Conservation (phyloP, 2,888 invertebrate species). For the Papilio protenor region DNA sequence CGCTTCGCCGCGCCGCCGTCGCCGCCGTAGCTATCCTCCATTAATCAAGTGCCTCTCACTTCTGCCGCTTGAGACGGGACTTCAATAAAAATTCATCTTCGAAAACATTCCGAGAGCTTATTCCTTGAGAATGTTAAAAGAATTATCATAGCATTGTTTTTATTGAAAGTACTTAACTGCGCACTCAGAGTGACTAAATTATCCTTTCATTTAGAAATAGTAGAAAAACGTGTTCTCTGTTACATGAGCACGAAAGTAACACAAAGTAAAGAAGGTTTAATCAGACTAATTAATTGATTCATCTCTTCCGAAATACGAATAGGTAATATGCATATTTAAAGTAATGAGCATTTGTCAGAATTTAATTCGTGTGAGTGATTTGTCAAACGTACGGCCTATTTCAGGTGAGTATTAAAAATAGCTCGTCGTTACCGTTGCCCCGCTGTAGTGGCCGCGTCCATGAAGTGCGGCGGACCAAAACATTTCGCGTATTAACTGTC, state of each 20-base stretch:
- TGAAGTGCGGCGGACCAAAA: constrained; percentile 16
- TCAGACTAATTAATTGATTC: neutral
- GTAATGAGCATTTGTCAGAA: neutral
- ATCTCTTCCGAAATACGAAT: neutral
- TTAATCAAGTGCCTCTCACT: constrained; percentile 53
- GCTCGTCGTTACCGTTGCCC: neutral
- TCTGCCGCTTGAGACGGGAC: constrained; percentile 30
- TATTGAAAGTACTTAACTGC: neutral
- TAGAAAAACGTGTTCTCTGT: too few species aligned
- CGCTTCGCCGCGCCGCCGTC: constrained; percentile 67
- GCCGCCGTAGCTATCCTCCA: constrained; percentile 64
- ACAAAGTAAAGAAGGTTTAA: neutral
- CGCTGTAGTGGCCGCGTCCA: constrained; percentile 3
- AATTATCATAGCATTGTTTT: neutral
- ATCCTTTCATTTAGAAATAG: neutral
- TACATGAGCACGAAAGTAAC: too few species aligned
- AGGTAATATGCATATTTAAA: neutral
- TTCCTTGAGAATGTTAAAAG: neutral
- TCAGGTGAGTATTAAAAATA: constrained; percentile 7
- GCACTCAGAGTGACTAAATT: neutral
- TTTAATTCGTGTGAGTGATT: constrained; percentile 3
- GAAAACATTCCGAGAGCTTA: neutral
- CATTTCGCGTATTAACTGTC: constrained; percentile 8
- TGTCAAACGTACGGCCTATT: constrained; percentile 1
- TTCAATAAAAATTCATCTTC: constrained; percentile 27